Conservation (phyloP, 1,140 invertebrate species). For the Papilio xuthus region DNA sequence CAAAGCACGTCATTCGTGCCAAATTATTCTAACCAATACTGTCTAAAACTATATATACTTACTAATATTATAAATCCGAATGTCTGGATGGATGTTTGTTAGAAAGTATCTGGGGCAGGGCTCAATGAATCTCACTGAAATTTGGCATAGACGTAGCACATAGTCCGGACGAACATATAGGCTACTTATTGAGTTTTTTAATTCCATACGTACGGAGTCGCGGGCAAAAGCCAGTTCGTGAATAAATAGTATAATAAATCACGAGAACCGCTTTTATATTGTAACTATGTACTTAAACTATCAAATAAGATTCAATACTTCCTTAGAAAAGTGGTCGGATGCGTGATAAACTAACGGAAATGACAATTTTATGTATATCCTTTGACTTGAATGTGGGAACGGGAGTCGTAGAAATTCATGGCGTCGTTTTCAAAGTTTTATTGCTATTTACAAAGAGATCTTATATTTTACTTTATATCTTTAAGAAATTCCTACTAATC, state of each 20-base stretch:
- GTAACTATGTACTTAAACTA: constrained; percentile 3
- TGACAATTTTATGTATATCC: constrained; percentile 21
- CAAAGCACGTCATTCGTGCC: too few relatives aligned
- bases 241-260: neutral
- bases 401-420: neutral
- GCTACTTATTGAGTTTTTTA: too few relatives aligned
- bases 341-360: constrained; percentile 10
- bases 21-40: too few relatives aligned
- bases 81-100: too few relatives aligned
- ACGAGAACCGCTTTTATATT: neutral
- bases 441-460: neutral
- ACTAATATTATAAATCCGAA: too few relatives aligned
- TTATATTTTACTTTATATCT: neutral
- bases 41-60: too few relatives aligned
- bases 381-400: neutral
- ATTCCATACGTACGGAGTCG: too few relatives aligned
- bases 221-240: too few relatives aligned
- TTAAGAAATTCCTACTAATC: neutral
- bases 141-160: too few relatives aligned
- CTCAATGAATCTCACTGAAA: too few relatives aligned
- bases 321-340: neutral
- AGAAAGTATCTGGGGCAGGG: too few relatives aligned
- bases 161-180: too few relatives aligned
- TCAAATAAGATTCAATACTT: constrained; percentile 10
- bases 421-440: constrained; percentile 17